phyloP scores from a whole-genome alignment of 2,888 invertebrate genomes.

The Lasioglossum marginatum region DNA sequence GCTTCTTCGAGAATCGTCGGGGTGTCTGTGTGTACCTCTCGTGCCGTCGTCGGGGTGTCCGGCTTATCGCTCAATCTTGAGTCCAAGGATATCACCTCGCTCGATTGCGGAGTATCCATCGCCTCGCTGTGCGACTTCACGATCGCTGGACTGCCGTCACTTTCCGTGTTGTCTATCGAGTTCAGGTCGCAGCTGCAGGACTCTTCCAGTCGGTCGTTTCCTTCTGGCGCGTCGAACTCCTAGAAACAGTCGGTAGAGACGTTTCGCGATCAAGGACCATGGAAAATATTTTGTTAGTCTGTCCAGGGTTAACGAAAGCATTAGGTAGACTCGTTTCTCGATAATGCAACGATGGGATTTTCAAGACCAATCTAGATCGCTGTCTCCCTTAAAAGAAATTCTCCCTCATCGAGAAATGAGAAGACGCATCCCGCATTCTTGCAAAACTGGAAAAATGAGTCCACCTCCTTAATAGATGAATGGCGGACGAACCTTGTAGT shows the following conservation, averaged over 20 bases:
- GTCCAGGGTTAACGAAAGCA: neutral
- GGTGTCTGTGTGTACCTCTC: slow-evolving; percentile 77
- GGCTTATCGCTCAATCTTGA: slow-evolving; percentile 85
- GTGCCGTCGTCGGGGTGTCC: slow-evolving; percentile 76
- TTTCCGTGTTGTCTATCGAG: slow-evolving; percentile 83
- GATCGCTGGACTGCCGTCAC: slow-evolving; percentile 85
- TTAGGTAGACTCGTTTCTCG: neutral
- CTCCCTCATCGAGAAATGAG: no score
- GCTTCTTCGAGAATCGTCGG: slow-evolving; percentile 80
- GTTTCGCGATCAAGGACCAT: no score
- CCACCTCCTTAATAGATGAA: neutral
- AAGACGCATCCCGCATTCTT: no score
- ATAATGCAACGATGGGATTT: no score
- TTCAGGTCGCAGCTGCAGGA: slow-evolving; percentile 84
- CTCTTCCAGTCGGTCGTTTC: slow-evolving; percentile 81
- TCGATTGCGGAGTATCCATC: slow-evolving; percentile 77
- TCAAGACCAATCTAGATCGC: no score
- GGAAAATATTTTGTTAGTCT: no score
- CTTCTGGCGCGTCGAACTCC: slow-evolving; percentile 80
- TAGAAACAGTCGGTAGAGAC: slow-evolving; percentile 37
- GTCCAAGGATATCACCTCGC: slow-evolving; percentile 86
- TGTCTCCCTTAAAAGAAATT: no score
- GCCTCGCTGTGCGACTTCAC: slow-evolving; percentile 84
- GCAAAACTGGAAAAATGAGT: no score
- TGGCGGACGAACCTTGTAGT: slow-evolving; percentile 77